Conservation (phyloP, 2,888 invertebrate species). For the Drosophila rubida region DNA sequence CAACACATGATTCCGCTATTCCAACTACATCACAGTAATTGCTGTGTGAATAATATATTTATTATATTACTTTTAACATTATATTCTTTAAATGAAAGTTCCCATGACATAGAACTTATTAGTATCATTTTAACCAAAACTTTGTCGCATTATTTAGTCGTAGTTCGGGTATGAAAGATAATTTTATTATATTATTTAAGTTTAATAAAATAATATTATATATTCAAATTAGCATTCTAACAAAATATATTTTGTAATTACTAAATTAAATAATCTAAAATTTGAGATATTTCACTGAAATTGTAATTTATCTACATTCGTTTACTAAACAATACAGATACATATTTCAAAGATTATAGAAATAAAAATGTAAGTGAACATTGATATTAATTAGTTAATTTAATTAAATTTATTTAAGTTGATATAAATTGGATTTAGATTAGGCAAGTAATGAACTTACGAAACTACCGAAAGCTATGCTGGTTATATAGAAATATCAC, state of each 20-base stretch:
- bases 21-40: no score
- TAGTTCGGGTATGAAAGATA: no score
- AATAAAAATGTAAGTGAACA: background rate
- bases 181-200: no score
- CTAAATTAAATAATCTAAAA: background rate
- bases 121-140: no score
- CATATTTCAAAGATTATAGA: no score
- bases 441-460: background rate
- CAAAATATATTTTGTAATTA: no score
- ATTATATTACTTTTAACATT: constrained; percentile 66
- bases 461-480: background rate
- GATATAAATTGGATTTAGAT: background rate
- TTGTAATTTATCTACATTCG: no score
- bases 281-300: no score
- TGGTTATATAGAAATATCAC: background rate
- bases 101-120: constrained; percentile 74
- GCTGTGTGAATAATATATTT: constrained; percentile 63
- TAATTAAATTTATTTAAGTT: background rate
- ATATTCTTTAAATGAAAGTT: constrained; percentile 73
- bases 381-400: background rate
- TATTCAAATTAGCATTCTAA: background rate
- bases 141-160: no score
- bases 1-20: no score
- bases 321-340: no score
- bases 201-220: background rate